phyloP scores from a whole-genome alignment of 2,113 vertebrate genomes.

The Otolemur garnettii region DNA sequence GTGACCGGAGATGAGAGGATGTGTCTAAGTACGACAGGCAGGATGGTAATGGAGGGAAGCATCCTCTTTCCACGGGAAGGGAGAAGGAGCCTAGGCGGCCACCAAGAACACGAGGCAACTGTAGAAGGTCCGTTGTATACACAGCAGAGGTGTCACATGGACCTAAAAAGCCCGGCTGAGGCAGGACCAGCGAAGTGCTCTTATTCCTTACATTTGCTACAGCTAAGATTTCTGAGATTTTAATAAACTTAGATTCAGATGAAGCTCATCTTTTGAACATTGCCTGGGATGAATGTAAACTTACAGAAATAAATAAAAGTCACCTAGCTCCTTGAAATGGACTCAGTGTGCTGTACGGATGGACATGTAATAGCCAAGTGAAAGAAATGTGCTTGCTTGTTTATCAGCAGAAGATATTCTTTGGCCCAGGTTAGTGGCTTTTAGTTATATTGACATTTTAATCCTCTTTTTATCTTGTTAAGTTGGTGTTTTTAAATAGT shows the following conservation, averaged over 20 bases:
- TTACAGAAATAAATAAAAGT: neutral
- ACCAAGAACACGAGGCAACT: neutral
- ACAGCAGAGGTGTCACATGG: neutral
- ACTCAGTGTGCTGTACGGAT: neutral
- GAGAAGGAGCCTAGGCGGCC: neutral
- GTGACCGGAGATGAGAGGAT: neutral
- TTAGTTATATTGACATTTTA: neutral
- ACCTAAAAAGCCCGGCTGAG: neutral
- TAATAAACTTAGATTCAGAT: neutral
- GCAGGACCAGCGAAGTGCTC: neutral
- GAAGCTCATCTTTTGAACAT: neutral
- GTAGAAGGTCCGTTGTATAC: neutral
- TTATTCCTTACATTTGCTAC: neutral
- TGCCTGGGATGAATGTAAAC: neutral
- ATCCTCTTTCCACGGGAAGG: neutral
- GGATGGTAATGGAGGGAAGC: neutral
- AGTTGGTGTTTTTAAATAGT: neutral
- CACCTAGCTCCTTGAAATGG: neutral
- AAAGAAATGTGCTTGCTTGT: neutral
- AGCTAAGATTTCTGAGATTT: neutral
- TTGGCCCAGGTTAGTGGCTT: neutral
- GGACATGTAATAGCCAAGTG: neutral
- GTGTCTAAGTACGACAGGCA: neutral
- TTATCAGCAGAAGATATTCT: neutral
- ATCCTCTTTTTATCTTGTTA: neutral